Conservation (phyloP, 2,888 invertebrate genomes). For the Pseudococcus jackbeardsleyi region DNA sequence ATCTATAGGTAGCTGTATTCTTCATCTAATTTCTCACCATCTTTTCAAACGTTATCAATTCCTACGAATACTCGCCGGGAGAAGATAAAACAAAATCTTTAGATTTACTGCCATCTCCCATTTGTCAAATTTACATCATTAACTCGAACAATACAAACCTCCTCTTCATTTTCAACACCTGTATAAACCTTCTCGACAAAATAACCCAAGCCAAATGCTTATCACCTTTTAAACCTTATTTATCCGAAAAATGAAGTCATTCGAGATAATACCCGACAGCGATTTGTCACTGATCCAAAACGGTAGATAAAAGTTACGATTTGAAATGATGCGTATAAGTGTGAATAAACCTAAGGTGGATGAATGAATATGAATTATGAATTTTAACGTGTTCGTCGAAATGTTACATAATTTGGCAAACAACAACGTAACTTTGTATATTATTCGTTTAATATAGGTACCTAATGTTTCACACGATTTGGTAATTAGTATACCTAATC, state of each 20-base stretch:
- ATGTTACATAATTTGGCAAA: conserved; percentile 60
- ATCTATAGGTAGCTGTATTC: too few species aligned
- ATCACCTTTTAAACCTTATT: background rate
- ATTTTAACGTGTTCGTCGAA: conserved; percentile 33
- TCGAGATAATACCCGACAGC: background rate
- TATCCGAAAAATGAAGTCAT: conserved; percentile 25
- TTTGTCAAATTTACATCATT: background rate
- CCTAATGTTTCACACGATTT: conserved; percentile 26
- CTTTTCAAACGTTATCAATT: too few species aligned
- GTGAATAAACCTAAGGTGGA: conserved; percentile 55
- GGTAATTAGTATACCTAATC: conserved; percentile 32
- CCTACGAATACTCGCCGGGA: too few species aligned
- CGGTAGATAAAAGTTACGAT: background rate
- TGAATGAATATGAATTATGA: conserved; percentile 18
- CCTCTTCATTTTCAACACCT: background rate
- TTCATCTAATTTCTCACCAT: too few species aligned
- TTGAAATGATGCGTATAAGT: conserved; percentile 59
- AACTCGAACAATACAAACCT: background rate
- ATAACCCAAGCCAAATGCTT: background rate
- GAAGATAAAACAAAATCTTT: too few species aligned
- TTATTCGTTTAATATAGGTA: conserved; percentile 45
- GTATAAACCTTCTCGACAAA: background rate
- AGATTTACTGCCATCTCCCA: too few species aligned
- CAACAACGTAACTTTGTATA: conserved; percentile 37
- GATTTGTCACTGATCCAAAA: conserved; percentile 60